Evolutionary conservation across 2,113 vertebrate genomes (phyloP), one percentile per base, ranked within the genome.

Genomic region (Pardalotus punctatus): DNA sequence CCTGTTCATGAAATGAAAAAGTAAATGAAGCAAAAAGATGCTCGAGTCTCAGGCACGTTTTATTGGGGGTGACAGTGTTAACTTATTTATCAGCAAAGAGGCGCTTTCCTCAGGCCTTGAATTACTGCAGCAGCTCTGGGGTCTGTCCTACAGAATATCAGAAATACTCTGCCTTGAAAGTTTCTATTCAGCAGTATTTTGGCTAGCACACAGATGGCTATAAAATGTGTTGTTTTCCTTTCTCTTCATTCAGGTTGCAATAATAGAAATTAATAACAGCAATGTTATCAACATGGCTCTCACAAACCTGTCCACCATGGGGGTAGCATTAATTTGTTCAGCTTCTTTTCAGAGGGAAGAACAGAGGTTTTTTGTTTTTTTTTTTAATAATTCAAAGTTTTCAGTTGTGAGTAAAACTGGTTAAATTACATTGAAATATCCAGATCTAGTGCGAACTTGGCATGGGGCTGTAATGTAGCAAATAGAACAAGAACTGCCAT

Each of bases 1-100:
- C 47, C 51, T 78, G 56, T 20, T 90, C 33, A 21, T 57, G 62
- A 81, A 93, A 93, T 54, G 58, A 83, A 90, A 84, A 69, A 88
- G 67, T 54, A 86, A 93, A 86, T 92, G 76, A 86, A 92, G 76
- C 67, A 84, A 58, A 90, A 92, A 81, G 62, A 64, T 81, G 42
- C 91, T 64, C 4, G 24, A 13, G 47, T 93, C 69, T 66, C 7
- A 11, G 61, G 51, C 72, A 51, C 1, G 0, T 86, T 62, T 88
- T 58, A 48, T 43, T 84, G 64, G 72, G 11, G 35, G 31, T 94
- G 82, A 36, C 67, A 92, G 11, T 42, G 42, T 79, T 93, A 61
- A 86, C 67, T 94, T 84, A 42, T 20, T 93, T 50, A 74, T 64
- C 51, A 64, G 69, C 38, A 66, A 36, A 28, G 42, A 58, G 35